Evolutionary conservation across 2,797 vertebrate species (phyloP), one percentile per base, ranked within the genome.

Genomic region (Danio tinwini): DNA sequence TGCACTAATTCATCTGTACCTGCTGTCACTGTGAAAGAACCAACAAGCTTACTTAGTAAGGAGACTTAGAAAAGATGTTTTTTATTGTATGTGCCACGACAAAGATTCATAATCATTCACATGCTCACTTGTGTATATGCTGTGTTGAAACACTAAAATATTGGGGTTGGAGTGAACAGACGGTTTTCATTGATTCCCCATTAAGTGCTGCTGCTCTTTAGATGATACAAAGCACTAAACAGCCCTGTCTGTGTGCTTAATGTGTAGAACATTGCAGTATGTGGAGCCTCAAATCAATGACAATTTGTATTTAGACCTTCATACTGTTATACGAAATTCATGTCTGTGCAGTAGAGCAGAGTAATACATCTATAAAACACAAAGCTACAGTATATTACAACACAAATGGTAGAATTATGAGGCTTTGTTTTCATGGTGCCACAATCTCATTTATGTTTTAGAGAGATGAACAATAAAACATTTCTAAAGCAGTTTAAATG

Each of bases 1-100:
- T 82, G 83, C 81, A 85, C 81, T 80, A 77, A 70, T 64, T 16
- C 17, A 75, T 81, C 45, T 70, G 68, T 67, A 72, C 55, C 70
- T 81, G 69, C 73, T 74, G 56, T 79, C 81, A 83, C 84, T 81
- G 81, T 82, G 74, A 81, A 80, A 39, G 76, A 76, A 52, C 44
- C 58, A 39, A 47, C 49, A 14, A 85, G 74, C 50, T 47, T 59
- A 29, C 29, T 29, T 29, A 29, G 29, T 29, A 29, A 29, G 75
- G 70, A 82, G 58, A 67, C 47, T 82, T 79, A 6, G 13, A 63
- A 52, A 61, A 61, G 72, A 76, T 39, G 42, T 6, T 42, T 6
- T 42, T 37, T 21, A 39, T 39, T 17, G 45, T 56, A n/a, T 55
- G 61, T 71, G 16, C 42, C 7, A 0, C 14, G 12, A 44, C 17